phyloP scores from a whole-genome alignment of 2,797 vertebrate genomes.

The Triplophysa bombifrons region DNA sequence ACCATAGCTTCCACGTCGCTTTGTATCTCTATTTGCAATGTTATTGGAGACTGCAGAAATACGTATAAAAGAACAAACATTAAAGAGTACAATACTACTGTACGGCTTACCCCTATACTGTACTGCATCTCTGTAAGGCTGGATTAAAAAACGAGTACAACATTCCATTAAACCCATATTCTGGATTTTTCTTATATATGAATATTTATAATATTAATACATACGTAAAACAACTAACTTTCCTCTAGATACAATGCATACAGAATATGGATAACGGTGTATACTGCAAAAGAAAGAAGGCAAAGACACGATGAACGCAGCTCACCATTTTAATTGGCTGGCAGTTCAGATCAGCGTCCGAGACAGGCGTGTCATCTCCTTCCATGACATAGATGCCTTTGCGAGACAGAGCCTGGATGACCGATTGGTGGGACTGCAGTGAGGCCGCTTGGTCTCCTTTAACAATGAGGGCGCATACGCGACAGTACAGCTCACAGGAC shows the following conservation, averaged over 20 bases:
- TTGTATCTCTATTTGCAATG: not conserved
- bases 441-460: slow-evolving; percentile 92
- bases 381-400: slow-evolving; percentile 98
- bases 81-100: too few relatives aligned
- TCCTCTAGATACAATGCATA: too few relatives aligned
- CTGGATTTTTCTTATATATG: too few relatives aligned
- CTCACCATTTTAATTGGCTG: slow-evolving; percentile 95
- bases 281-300: too few relatives aligned
- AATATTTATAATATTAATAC: too few relatives aligned
- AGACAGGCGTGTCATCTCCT: slow-evolving; percentile 89
- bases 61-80: not conserved
- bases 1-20: slow-evolving; percentile 36
- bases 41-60: not conserved
- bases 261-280: too few relatives aligned
- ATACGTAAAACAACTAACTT: too few relatives aligned
- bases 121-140: too few relatives aligned
- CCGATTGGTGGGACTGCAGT: slow-evolving; percentile 91
- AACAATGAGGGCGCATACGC: slow-evolving; percentile 93
- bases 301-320: not conserved
- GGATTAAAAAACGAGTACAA: too few relatives aligned
- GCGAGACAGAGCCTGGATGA: slow-evolving; percentile 92
- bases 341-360: slow-evolving; percentile 85
- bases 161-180: too few relatives aligned
- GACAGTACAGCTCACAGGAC: slow-evolving; percentile 95
- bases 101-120: too few relatives aligned